Base-by-base conservation (phyloP, 1,140 invertebrate genomes). In the Eriosoma lanigerum region DNA sequence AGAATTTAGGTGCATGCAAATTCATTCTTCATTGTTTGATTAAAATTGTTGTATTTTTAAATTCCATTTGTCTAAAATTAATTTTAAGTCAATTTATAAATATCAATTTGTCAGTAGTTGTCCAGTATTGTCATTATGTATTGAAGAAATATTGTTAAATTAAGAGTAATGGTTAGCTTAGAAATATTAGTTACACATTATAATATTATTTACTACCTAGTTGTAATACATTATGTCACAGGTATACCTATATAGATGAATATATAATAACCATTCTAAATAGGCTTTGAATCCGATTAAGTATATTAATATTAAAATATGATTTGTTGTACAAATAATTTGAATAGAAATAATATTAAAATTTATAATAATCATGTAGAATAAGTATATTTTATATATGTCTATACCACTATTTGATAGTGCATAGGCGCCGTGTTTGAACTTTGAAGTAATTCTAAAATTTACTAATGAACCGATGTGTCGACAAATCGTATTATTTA, bases 31-130 rank as follows among this genome's bases (percentile, higher is more conserved):
- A n/a, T n/a, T n/a, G n/a, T n/a, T n/a, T n/a, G n/a, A n/a, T n/a
- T n/a, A n/a, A n/a, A n/a, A n/a, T n/a, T n/a, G n/a, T n/a, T n/a
- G n/a, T n/a, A n/a, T n/a, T n/a, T n/a, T n/a, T n/a, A n/a, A n/a
- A n/a, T n/a, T n/a, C n/a, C n/a, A n/a, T n/a, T n/a, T n/a, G n/a
- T n/a, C n/a, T n/a, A n/a, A 13, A 68, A 24, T 38, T 38, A 68
- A 15, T 68, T 46, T 68, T 68, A 68, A 68, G 62, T 24, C n/a
- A 32, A 62, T 62, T 62, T 29, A 44, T 68, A 46, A 68, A 4
- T 38, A 68, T 46, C n/a, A 68, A 64, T n/a, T n/a, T 24, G 21
- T 46, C 2, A 6, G 17, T 32, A 32, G 26, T 60, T 24, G 13
- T n/a, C 12, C 17, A 6, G 26, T 60, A 26, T 60, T 60, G 26